Conservation (phyloP, 92 coral and sea anemone genomes). For the Epizoanthus ramosus region DNA sequence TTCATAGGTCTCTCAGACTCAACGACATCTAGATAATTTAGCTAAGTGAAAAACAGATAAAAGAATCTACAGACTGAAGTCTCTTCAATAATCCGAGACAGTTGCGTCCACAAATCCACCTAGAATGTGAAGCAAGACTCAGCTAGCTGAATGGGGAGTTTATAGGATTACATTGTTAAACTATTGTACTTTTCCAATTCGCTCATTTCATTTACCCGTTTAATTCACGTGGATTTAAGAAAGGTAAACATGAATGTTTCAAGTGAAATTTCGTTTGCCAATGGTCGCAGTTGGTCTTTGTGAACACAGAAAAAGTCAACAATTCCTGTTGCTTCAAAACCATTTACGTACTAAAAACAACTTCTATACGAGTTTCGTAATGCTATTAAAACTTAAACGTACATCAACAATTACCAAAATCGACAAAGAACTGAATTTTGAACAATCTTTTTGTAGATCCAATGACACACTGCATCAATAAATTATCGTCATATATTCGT, state of each 20-base stretch:
- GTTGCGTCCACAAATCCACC: neutral
- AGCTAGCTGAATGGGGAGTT: neutral
- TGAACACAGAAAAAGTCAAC: constrained; percentile 12
- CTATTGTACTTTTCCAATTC: constrained; percentile 26
- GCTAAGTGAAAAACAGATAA: neutral
- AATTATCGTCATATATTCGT: constrained; percentile 27
- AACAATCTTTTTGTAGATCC: constrained; percentile 1
- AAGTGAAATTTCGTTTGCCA: constrained; percentile 28
- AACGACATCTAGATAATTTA: constrained; percentile 3
- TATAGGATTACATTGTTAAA: constrained; percentile 26
- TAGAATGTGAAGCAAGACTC: neutral
- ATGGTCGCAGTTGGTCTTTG: constrained; percentile 34
- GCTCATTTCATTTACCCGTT: constrained; percentile 7
- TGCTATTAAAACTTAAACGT: constrained; percentile 2
- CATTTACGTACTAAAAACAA: neutral
- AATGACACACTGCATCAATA: constrained; percentile 39
- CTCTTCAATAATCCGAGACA: neutral
- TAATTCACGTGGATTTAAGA: constrained; percentile 34
- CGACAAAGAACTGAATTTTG: constrained; percentile 10
- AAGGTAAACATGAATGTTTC: constrained; percentile 41
- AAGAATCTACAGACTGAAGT: too few species aligned
- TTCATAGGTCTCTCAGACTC: constrained; percentile 18
- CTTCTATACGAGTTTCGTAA: neutral
- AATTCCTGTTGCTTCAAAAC: constrained; percentile 13
- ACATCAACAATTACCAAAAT: constrained; percentile 2